Evolutionary conservation across 1,140 invertebrate genomes (phyloP).

Genomic region (Mycetomoellerius zeteki): DNA sequence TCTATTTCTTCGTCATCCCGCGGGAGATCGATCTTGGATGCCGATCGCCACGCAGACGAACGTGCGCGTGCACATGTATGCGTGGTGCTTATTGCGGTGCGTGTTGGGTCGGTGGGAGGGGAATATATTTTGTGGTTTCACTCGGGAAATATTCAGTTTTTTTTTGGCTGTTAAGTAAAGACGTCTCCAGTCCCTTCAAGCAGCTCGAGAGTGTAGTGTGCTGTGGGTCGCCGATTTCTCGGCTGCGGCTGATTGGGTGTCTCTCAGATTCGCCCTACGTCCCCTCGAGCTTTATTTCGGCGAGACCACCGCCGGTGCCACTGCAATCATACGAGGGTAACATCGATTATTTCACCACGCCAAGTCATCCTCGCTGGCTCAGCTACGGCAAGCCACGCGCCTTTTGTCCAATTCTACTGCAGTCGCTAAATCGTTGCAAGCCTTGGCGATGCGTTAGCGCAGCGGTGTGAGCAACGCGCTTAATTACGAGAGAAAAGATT

Average conservation of each 20-base stretch:
- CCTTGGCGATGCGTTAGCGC: constrained; percentile 31
- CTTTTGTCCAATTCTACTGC: constrained; percentile 44
- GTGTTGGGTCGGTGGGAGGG: constrained; percentile 8
- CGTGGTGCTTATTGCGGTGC: constrained; percentile 34
- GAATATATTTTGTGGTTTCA: constrained; percentile 18
- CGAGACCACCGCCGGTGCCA: constrained; percentile 74
- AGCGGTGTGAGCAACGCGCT: background rate
- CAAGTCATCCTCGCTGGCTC: constrained; percentile 18
- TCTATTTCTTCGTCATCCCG: background rate
- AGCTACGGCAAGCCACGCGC: constrained; percentile 38
- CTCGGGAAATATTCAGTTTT: constrained; percentile 16
- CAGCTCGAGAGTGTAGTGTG: constrained; percentile 72
- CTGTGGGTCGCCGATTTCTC: constrained; percentile 66
- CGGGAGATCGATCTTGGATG: constrained; percentile 22
- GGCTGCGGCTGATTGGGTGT: constrained; percentile 62
- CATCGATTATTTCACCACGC: constrained; percentile 61
- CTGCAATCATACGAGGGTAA: constrained; percentile 77
- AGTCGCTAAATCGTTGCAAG: constrained; percentile 43
- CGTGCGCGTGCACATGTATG: constrained; percentile 26
- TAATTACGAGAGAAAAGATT: background rate
- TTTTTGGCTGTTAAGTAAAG: constrained; percentile 29
- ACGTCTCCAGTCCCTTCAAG: constrained; percentile 67
- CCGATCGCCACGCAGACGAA: constrained; percentile 40
- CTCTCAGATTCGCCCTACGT: constrained; percentile 67
- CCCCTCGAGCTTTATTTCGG: constrained; percentile 72